Percentiles rank a stretch among this genome's conserved stretches.
These are phyloP conservation scores for Actenoides hombroni DNA, from an alignment of 2,113 vertebrate genomes.

Conservation along the genomic window DNA sequence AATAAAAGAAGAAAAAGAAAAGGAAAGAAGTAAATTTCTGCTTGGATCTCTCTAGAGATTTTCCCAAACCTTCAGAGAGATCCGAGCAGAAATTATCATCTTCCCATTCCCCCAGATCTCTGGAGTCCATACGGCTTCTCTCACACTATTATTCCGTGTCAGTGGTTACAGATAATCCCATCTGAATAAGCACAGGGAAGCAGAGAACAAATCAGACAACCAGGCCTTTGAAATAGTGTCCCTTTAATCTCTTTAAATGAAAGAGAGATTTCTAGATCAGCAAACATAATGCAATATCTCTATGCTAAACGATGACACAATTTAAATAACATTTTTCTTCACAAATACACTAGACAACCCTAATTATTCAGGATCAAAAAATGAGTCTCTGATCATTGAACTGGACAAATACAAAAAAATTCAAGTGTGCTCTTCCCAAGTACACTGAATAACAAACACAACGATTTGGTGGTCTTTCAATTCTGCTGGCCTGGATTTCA, in stretches of 20 bases:
- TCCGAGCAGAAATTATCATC: background rate
- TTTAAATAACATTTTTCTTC: background rate
- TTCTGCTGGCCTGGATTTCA: background rate
- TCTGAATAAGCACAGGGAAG: background rate
- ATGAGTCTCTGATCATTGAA: background rate
- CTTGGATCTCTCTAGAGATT: background rate
- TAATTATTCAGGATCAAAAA: background rate
- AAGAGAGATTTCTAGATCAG: conserved; percentile 7
- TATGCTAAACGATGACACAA: background rate
- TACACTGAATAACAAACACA: background rate
- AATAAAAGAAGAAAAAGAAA: background rate
- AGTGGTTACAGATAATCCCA: conserved; percentile 1
- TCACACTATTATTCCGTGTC: conserved; percentile 9
- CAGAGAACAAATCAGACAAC: background rate
- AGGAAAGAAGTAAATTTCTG: background rate
- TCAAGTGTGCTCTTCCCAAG: background rate
- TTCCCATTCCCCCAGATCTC: background rate
- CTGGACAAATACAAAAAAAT: background rate
- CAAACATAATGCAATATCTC: background rate
- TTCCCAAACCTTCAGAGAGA: background rate
- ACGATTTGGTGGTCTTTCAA: background rate
- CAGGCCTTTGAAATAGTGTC: background rate
- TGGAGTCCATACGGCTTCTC: background rate
- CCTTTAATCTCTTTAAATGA: conserved; percentile 35
- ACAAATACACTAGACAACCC: background rate